phyloP scores from a whole-genome alignment of 2,797 vertebrate species.

The Pantherophis vulpinus region DNA sequence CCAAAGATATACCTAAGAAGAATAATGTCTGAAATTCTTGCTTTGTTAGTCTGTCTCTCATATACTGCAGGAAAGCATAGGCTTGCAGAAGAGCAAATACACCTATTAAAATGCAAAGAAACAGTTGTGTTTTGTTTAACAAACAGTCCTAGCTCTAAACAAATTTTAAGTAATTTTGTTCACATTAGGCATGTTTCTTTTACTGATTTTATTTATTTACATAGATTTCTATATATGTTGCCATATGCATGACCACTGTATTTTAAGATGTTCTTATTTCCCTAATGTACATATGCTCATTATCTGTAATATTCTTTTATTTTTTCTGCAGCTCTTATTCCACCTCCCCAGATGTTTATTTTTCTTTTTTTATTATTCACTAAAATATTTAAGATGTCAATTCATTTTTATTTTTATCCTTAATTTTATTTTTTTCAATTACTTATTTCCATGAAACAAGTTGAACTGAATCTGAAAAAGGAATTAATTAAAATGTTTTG shows the following conservation, averaged over 20 bases:
- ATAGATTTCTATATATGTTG: neutral
- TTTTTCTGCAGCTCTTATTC: neutral
- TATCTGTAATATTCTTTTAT: neutral
- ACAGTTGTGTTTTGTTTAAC: neutral
- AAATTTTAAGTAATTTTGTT: neutral
- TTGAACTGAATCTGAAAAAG: neutral
- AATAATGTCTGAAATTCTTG: conserved; percentile 99
- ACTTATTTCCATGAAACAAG: neutral
- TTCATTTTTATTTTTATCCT: neutral
- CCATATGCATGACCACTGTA: neutral
- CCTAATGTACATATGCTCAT: neutral
- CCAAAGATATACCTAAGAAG: conserved; percentile 94
- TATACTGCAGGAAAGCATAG: conserved; percentile 95
- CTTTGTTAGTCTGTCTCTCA: conserved; percentile 93
- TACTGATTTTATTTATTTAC: neutral
- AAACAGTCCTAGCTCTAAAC: neutral
- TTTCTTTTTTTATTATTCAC: neutral
- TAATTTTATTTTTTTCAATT: neutral
- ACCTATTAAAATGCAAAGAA: conserved; percentile 69
- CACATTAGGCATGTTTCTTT: neutral
- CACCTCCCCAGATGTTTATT: neutral
- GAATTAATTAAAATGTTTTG: neutral
- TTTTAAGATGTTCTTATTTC: neutral
- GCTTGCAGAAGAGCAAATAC: conserved; percentile 96
- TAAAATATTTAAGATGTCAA: neutral